phyloP scores from a whole-genome alignment of 2,113 vertebrate genomes.

The Aptenodytes forsteri region DNA sequence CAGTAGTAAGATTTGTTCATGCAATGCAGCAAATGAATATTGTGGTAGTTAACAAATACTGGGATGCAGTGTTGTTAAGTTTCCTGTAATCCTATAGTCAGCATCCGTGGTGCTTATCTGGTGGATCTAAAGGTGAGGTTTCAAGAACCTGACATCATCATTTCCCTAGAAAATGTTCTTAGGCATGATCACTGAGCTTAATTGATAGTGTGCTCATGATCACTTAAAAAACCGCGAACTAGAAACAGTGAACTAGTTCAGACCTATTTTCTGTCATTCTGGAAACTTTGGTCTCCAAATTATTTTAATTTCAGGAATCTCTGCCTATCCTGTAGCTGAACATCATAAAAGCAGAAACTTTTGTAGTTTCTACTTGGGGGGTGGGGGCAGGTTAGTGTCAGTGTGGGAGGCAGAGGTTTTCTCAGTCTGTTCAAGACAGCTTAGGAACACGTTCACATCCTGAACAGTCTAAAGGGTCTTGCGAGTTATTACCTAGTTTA shows the following conservation, averaged over 20 bases:
- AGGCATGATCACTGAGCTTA: not conserved
- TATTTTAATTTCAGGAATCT: not conserved
- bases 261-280: not conserved
- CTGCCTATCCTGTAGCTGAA: not conserved
- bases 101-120: fast-evolving
- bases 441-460: not conserved
- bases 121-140: not conserved
- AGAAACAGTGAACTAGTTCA: not conserved
- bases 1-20: not conserved
- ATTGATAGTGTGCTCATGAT: not conserved
- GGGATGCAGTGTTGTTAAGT: not conserved
- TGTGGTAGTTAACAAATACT: not conserved
- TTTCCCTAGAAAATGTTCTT: not conserved
- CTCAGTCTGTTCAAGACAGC: not conserved
- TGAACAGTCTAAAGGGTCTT: not conserved
- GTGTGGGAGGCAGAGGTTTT: not conserved
- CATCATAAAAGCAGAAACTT: not conserved
- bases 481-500: not conserved
- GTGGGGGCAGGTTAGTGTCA: not conserved
- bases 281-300: not conserved
- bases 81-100: not conserved
- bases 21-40: not conserved
- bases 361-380: fast-evolving
- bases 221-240: fast-evolving
- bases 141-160: not conserved